Base-by-base conservation (phyloP, 2,888 invertebrate species). In the Myopa testacea region DNA sequence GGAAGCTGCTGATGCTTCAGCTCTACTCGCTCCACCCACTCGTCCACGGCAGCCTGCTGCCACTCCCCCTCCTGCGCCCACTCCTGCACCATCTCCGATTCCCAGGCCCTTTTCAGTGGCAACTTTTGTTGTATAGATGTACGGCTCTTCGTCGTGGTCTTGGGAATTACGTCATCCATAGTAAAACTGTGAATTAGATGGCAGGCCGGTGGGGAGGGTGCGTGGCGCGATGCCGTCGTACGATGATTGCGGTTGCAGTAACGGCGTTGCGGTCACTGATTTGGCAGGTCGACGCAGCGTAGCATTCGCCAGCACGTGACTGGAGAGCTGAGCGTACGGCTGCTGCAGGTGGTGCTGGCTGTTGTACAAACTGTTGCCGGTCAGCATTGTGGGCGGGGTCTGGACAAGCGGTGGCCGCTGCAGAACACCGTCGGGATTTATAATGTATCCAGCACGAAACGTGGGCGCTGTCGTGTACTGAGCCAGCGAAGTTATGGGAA, bases 201-300 rank as follows among this genome's bases (percentile, higher is more conserved):
- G 85, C 50, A 89, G 83, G n/a, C 89, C 89, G 14, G 88, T 89
- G 37, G 89, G 88, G 4, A 89, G 82, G 6, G 89, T 89, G 52
- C 89, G 86, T 40, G 89, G 89, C 70, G 89, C 89, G 38, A 88
- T 86, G 70, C 89, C 89, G 78, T 89, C 89, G 78, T 89, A 89
- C 16, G 88, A 87, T 38, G 85, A 83, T 65, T 87, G 86, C 37
- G 85, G 84, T 70, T 85, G 87, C 67, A 85, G 80, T 81, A 83
- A 77, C 50, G 81, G 83, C 34, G 83, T 78, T 63, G 83, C 74
- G 34, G 80, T 67, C n/a, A n/a, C n/a, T n/a, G n/a, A n/a, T n/a
- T n/a, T n/a, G n/a, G n/a, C n/a, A 12, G 81, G 76, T 52, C 85
- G 86, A 5, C 86, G 82, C 80, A 85, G 71, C 8, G 85, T 84